Evolutionary conservation across 1,140 invertebrate species (phyloP).

Genomic region (Hirudo medicinalis): DNA sequence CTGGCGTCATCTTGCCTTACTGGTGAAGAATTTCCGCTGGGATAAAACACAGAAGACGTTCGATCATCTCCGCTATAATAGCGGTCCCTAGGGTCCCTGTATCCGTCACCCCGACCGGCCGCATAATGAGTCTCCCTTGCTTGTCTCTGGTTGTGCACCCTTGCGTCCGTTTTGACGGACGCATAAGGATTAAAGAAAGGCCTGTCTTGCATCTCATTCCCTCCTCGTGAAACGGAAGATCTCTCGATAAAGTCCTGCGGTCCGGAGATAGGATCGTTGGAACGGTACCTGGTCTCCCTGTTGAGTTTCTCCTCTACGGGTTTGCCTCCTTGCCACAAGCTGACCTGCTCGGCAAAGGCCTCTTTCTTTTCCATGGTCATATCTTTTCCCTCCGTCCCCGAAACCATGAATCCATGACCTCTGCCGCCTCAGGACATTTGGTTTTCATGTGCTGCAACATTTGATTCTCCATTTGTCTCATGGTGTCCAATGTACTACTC

Average conservation of each 20-base stretch:
- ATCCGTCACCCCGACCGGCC: neutral
- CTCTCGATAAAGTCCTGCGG: neutral
- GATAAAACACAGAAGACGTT: slow-evolving; percentile 7
- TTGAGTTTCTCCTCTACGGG: neutral
- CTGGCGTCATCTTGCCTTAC: neutral
- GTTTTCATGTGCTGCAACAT: neutral
- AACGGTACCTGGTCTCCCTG: neutral
- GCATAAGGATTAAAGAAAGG: neutral
- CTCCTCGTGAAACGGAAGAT: neutral
- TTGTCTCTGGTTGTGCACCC: no score
- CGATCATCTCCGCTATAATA: neutral
- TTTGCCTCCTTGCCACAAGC: neutral
- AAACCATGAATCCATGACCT: neutral
- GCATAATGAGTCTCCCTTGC: no score
- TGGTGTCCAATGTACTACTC: neutral
- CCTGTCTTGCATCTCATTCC: neutral
- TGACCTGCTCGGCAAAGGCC: slow-evolving; percentile 8
- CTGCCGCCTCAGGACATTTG: slow-evolving; percentile 8
- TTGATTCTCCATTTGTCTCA: neutral
- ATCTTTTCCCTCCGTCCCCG: neutral
- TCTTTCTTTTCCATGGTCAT: slow-evolving; percentile 6
- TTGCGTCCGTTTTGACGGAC: neutral
- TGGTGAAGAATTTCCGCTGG: neutral
- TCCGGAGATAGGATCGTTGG: slow-evolving; percentile 3
- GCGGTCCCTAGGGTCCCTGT: neutral